These are phyloP conservation scores for Vicugna pacos DNA, from an alignment of 2,113 vertebrate genomes.

Conservation along the genomic window DNA sequence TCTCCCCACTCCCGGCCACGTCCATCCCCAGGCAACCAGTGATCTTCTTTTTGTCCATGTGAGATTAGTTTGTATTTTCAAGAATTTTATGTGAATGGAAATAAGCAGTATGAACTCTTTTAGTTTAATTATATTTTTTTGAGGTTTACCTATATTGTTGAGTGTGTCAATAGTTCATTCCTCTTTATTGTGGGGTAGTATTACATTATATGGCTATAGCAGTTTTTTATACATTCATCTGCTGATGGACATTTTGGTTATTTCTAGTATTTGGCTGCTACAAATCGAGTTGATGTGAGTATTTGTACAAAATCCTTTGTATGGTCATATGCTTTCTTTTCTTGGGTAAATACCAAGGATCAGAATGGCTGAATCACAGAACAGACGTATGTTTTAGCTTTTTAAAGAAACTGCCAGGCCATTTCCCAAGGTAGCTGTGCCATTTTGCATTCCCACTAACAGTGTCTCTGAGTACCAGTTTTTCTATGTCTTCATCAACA, in stretches of 20 bases:
- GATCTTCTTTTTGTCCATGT: background rate
- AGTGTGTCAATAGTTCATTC: background rate
- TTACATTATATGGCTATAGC: background rate
- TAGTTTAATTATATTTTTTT: conserved; percentile 33
- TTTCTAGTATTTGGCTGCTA: background rate
- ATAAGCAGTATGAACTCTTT: background rate
- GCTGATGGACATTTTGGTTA: background rate
- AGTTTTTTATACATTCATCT: background rate
- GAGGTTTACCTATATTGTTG: background rate
- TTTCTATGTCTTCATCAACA: background rate
- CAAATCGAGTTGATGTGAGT: background rate
- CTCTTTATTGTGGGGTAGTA: background rate
- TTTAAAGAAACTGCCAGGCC: background rate
- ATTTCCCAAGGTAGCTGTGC: background rate
- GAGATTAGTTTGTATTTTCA: background rate
- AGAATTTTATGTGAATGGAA: background rate
- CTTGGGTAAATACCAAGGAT: too few relatives aligned
- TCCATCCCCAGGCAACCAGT: background rate
- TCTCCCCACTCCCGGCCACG: fast-evolving
- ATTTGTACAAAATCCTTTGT: too few relatives aligned
- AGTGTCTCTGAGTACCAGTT: background rate
- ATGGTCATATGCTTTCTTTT: background rate
- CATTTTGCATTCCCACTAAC: too few relatives aligned
- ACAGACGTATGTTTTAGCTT: background rate
- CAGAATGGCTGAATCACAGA: background rate